Evolutionary conservation across 2,113 vertebrate genomes (phyloP).

Genomic region (Myotis lucifugus): DNA sequence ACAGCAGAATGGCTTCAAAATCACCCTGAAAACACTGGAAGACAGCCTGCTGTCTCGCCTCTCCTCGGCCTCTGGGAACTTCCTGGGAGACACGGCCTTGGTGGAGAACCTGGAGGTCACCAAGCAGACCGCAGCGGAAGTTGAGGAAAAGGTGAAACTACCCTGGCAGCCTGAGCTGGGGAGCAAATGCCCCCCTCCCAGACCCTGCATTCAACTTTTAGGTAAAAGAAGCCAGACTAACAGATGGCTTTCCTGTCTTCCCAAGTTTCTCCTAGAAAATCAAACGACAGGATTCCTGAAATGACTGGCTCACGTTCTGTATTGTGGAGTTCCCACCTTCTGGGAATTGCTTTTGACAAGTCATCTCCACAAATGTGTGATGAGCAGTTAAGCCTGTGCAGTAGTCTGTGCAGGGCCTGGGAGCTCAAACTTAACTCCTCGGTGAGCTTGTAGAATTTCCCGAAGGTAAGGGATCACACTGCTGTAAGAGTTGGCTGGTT

Average conservation of each 20-base stretch:
- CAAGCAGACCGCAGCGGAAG: constrained; percentile 93
- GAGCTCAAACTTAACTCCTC: neutral
- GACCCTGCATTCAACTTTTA: neutral
- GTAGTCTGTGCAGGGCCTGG: neutral
- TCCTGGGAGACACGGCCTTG: constrained; percentile 92
- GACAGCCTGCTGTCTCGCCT: constrained; percentile 94
- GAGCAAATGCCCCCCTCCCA: neutral
- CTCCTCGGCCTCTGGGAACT: constrained; percentile 95
- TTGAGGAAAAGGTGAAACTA: constrained; percentile 91
- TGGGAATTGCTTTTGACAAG: neutral
- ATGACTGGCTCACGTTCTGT: neutral
- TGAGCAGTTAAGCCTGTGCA: neutral
- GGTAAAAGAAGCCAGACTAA: neutral
- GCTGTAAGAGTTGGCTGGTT: neutral
- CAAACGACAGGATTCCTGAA: neutral
- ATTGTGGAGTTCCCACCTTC: neutral
- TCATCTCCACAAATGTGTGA: accelerated
- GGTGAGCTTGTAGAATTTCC: neutral
- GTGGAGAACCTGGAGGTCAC: constrained; percentile 96
- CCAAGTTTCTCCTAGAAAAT: neutral
- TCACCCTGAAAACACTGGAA: constrained; percentile 95
- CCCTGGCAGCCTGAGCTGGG: neutral
- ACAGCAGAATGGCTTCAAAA: constrained; percentile 97
- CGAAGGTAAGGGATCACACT: neutral
- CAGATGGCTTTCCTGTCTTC: neutral